Conservation (phyloP, 1,140 invertebrate genomes). For the Heliconius congener region DNA sequence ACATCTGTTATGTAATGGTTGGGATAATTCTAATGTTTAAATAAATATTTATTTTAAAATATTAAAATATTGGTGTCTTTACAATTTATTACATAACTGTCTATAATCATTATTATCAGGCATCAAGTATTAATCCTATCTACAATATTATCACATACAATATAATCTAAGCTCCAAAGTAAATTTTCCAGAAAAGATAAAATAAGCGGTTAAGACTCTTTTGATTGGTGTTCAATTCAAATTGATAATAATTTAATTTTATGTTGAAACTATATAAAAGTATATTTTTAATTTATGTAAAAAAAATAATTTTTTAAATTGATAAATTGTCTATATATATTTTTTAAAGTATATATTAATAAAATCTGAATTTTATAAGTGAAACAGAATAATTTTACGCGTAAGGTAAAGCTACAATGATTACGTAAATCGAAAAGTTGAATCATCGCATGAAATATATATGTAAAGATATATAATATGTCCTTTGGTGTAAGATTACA, state of each 20-base stretch:
- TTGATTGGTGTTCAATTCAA: neutral
- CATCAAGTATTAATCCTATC: conserved; percentile 18
- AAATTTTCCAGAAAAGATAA: conserved; percentile 26
- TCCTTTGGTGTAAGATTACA: conserved; percentile 6
- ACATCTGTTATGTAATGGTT: neutral
- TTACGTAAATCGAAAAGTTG: neutral
- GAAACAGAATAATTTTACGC: neutral
- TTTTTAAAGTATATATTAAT: neutral
- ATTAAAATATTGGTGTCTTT: neutral
- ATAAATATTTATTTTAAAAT: neutral
- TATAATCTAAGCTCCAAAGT: conserved; percentile 11
- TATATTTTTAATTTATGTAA: neutral
- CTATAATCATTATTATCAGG: neutral
- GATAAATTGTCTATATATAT: neutral
- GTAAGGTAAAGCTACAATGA: neutral
- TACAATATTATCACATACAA: neutral
- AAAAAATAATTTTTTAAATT: neutral
- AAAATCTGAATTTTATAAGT: neutral
- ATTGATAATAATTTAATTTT: neutral
- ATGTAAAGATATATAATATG: neutral
- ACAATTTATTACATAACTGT: neutral
- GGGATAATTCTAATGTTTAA: neutral
- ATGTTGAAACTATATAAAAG: neutral
- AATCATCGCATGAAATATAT: neutral
- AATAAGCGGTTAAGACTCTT: neutral